Percentiles rank a stretch among this genome's conserved stretches.
Evolutionary conservation across 1,140 invertebrate species (phyloP).

Genomic region (Paraescarpia echinospica): DNA sequence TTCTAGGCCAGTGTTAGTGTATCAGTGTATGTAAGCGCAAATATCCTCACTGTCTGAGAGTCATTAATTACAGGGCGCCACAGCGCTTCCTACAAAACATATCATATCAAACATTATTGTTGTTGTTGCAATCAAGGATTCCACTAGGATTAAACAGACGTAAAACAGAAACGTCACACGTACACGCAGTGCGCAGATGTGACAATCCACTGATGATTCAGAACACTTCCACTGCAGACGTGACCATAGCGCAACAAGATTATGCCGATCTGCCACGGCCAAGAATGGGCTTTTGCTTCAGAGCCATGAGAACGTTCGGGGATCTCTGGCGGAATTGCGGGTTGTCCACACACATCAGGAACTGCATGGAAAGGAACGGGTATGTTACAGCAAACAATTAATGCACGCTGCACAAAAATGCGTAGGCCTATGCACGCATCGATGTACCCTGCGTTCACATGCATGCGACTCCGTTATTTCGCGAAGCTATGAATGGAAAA

Average conservation of each 20-base stretch:
- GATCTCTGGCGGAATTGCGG: not conserved
- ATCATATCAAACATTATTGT: too few species aligned
- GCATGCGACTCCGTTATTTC: not conserved
- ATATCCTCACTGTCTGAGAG: too few species aligned
- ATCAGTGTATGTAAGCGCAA: too few species aligned
- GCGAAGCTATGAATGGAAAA: not conserved
- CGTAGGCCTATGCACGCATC: not conserved
- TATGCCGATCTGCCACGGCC: not conserved
- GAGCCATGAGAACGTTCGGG: not conserved
- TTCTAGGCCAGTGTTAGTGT: too few species aligned
- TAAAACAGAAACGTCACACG: not conserved
- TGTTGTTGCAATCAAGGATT: too few species aligned
- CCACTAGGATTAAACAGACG: too few species aligned
- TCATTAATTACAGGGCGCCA: too few species aligned
- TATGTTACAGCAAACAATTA: not conserved
- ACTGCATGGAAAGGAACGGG: not conserved
- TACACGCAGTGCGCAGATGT: not conserved
- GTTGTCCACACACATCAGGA: constrained; percentile 2
- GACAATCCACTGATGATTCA: not conserved
- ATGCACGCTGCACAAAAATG: not conserved
- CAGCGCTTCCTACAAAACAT: too few species aligned
- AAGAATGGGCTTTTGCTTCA: not conserved
- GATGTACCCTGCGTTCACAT: not conserved
- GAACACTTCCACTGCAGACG: not conserved
- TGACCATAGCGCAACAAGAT: not conserved